Evolutionary conservation across 2,888 invertebrate genomes (phyloP).

Genomic region (Ecdyonurus torrentis): DNA sequence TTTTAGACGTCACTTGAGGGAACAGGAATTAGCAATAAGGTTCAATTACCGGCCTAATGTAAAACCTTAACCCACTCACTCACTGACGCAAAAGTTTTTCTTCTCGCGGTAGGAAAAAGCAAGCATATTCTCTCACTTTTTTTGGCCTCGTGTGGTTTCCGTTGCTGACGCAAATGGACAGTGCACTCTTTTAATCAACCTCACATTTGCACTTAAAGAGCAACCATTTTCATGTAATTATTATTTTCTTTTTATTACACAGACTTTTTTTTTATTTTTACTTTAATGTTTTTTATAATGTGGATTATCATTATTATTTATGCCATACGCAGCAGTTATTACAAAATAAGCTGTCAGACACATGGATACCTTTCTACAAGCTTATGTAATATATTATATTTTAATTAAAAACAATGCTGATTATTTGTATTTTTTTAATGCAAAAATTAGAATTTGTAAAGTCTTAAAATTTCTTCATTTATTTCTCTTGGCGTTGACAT

Average conservation of each 20-base stretch:
- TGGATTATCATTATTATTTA: background rate
- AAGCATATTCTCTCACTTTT: no score
- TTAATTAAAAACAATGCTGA: no score
- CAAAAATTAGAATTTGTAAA: no score
- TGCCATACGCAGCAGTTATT: no score
- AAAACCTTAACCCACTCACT: slow-evolving; percentile 4
- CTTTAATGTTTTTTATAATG: background rate
- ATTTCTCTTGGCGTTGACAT: no score
- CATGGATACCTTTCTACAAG: no score
- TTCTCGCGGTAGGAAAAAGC: no score
- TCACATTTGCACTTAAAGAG: background rate
- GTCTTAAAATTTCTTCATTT: no score
- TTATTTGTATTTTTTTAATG: no score
- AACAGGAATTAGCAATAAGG: slow-evolving; percentile 9
- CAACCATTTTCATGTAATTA: background rate
- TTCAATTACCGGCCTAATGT: slow-evolving; percentile 7
- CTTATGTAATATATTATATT: no score
- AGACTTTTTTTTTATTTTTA: background rate
- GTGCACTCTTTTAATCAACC: slow-evolving; percentile 1
- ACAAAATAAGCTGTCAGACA: no score
- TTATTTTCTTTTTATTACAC: no score
- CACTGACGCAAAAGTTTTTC: slow-evolving; percentile 1
- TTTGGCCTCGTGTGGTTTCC: slow-evolving; percentile 1
- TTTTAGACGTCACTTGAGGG: slow-evolving; percentile 7
- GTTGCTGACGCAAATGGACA: background rate